phyloP scores from a whole-genome alignment of 1,140 invertebrate species.

The Marisa cornuarietis region DNA sequence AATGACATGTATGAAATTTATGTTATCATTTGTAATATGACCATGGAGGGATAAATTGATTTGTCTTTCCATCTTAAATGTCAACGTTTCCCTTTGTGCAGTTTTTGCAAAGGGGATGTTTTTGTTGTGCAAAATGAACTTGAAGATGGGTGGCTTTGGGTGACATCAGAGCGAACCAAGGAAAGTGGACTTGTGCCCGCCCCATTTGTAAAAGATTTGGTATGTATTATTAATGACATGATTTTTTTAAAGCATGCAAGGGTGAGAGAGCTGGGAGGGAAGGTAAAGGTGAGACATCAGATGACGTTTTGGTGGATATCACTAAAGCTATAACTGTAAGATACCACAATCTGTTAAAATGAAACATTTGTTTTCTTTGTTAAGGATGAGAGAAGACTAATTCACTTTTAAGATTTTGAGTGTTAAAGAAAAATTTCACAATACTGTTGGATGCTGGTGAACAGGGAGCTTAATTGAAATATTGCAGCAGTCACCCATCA shows the following conservation, averaged over 20 bases:
- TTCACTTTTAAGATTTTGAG: no score
- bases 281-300: no score
- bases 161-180: conserved; percentile 91
- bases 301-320: no score
- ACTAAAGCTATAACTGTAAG: no score
- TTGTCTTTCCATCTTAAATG: not conserved
- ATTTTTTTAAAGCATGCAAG: no score
- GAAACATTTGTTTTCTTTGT: not conserved
- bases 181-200: conserved; percentile 97
- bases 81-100: conserved; percentile 60
- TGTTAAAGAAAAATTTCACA: no score
- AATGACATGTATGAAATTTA: not conserved
- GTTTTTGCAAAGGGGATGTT: conserved; percentile 96
- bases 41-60: not conserved
- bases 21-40: not conserved
- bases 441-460: no score
- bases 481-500: no score
- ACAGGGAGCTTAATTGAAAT: no score
- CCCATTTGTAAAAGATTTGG: conserved; percentile 91
- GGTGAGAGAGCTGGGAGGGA: no score
- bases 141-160: conserved; percentile 98
- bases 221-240: conserved; percentile 25
- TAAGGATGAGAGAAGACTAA: no score
- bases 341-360: not conserved
- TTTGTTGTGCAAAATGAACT: conserved; percentile 98